These are phyloP conservation scores for Danionella cerebrum DNA, from an alignment of 2,113 vertebrate species.

Conservation along the genomic window DNA sequence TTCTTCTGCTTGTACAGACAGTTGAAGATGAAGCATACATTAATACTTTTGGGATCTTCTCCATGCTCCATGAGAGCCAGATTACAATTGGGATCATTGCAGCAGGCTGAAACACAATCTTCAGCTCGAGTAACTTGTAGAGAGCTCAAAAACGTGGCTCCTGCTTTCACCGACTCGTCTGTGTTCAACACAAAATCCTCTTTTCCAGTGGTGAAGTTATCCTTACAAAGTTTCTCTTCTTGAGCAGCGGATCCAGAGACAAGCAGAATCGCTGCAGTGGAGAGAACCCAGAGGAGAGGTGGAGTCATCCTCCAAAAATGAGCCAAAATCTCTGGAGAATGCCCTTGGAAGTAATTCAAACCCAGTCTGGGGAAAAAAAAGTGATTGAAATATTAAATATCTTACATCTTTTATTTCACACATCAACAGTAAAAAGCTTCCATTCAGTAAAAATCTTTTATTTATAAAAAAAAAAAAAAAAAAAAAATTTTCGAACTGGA, in stretches of 20 bases:
- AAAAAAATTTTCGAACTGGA: too few species aligned
- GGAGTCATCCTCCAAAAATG: not conserved
- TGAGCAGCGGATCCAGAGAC: conserved; percentile 21
- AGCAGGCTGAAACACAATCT: conserved; percentile 82
- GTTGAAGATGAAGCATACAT: conserved; percentile 79
- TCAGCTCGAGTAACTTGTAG: conserved; percentile 50
- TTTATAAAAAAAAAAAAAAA: too few species aligned
- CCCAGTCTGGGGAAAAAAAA: not conserved
- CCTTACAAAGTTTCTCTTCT: conserved; percentile 56
- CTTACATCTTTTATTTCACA: too few species aligned
- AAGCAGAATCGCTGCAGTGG: not conserved
- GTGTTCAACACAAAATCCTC: conserved; percentile 76
- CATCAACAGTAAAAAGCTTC: too few species aligned
- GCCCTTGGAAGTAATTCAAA: not conserved
- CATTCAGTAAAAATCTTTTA: too few species aligned
- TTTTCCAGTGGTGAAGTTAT: conserved; percentile 60
- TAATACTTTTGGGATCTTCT: conserved; percentile 40
- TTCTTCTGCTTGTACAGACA: conserved; percentile 83
- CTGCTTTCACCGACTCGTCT: conserved; percentile 76
- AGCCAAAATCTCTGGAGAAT: not conserved
- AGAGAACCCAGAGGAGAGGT: not conserved
- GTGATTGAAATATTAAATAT: too few species aligned
- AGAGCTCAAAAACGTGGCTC: conserved; percentile 76
- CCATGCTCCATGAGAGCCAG: conserved; percentile 76
- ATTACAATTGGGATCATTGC: conserved; percentile 70